A percentile compares a stretch with the other conserved stretches of the same genome.
phyloP scores from a whole-genome alignment of 2,888 invertebrate species.

The Hofmannophila pseudospretella region DNA sequence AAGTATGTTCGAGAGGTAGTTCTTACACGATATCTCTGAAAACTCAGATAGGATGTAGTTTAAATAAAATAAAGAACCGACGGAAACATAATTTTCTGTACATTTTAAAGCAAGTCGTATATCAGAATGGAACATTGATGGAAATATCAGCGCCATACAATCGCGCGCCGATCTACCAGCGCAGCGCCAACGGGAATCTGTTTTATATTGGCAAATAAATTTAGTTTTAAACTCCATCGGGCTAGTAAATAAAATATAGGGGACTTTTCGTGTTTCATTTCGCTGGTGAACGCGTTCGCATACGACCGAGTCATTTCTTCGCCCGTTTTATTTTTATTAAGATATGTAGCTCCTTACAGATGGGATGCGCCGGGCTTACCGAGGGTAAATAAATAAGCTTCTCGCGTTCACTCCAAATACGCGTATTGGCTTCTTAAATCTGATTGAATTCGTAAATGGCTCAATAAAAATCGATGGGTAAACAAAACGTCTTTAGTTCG shows the following conservation, averaged over 20 bases:
- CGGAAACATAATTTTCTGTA: no score
- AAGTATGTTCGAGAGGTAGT: no score
- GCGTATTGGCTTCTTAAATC: constrained; percentile 18
- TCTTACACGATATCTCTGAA: no score
- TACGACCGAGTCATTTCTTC: constrained; percentile 45
- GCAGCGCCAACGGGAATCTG: constrained; percentile 34
- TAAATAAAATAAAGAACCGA: no score
- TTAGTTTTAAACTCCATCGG: constrained; percentile 57
- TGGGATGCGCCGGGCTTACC: constrained; percentile 34
- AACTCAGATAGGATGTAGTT: no score
- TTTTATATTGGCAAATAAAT: constrained; percentile 63
- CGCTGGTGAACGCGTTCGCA: constrained; percentile 32
- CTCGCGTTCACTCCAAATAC: constrained; percentile 12
- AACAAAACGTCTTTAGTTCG: constrained; percentile 2
- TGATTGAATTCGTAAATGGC: constrained; percentile 23
- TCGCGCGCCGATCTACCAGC: constrained; percentile 26
- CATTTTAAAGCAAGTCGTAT: no score
- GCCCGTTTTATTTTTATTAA: constrained; percentile 64
- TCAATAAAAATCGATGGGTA: constrained; percentile 11
- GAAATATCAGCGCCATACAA: constrained; percentile 6
- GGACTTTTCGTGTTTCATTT: constrained; percentile 55
- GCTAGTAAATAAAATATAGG: constrained; percentile 63
- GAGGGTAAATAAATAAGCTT: constrained; percentile 41
- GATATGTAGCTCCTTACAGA: constrained; percentile 50
- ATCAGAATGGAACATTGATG: no score